Evolutionary conservation across 2,888 invertebrate genomes (phyloP).

Genomic region (Tetanocera ferruginea): DNA sequence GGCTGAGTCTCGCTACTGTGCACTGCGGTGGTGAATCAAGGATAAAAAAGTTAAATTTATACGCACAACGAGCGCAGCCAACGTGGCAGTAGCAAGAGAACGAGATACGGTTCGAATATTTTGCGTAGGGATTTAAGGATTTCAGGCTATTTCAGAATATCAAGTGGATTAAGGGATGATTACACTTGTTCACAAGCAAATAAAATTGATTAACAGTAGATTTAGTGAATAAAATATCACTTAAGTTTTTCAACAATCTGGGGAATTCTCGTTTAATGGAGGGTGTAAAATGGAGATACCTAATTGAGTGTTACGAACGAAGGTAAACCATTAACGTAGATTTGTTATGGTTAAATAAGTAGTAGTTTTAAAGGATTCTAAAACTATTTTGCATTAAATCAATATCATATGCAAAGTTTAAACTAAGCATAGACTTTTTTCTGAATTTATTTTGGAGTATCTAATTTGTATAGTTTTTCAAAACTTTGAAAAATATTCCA

Average conservation of each 20-base stretch:
- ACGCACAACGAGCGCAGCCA: constrained; percentile 22
- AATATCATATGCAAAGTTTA: too few relatives aligned
- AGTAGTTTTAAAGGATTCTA: not conserved
- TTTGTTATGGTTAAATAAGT: not conserved
- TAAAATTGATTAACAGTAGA: constrained; percentile 57
- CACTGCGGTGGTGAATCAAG: not conserved
- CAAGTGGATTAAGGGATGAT: constrained; percentile 54
- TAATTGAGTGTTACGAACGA: constrained; percentile 30
- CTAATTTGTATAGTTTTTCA: not conserved
- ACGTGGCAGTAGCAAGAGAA: not conserved
- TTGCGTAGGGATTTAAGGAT: constrained; percentile 34
- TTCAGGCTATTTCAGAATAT: constrained; percentile 6
- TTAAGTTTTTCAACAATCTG: constrained; percentile 42
- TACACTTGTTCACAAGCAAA: constrained; percentile 55
- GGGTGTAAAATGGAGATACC: not conserved
- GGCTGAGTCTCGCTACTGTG: not conserved
- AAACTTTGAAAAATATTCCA: not conserved
- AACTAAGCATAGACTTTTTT: not conserved
- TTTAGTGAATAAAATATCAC: constrained; percentile 54
- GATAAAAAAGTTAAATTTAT: constrained; percentile 31
- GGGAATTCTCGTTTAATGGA: constrained; percentile 4
- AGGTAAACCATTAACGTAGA: not conserved
- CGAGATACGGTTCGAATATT: constrained; percentile 42
- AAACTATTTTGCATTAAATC: too few relatives aligned
- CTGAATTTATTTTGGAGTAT: too few relatives aligned